Evolutionary conservation across 2,888 invertebrate species (phyloP).

Genomic region (Tupiocoris notatus): DNA sequence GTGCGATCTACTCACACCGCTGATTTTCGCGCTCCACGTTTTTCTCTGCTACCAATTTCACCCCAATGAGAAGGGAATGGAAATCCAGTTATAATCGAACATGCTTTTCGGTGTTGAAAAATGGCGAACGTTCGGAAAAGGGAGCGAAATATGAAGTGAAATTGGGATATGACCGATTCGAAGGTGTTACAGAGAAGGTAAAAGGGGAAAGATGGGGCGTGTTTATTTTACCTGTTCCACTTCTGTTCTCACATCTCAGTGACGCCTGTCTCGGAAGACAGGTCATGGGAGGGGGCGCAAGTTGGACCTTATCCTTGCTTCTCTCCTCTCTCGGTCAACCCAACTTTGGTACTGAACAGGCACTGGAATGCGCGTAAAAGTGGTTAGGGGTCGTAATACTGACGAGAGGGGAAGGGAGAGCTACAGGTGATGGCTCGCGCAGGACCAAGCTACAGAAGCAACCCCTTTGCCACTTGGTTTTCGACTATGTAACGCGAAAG

Average conservation of each 20-base stretch:
- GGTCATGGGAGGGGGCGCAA: neutral
- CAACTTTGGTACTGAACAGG: conserved; percentile 21
- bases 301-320: neutral
- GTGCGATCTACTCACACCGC: too few species aligned
- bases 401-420: neutral
- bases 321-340: neutral
- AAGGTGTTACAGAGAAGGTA: too few species aligned
- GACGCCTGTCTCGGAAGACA: neutral
- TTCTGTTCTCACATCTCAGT: neutral
- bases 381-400: neutral
- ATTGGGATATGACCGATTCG: too few species aligned
- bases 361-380: conserved; percentile 38
- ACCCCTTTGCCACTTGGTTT: neutral
- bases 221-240: neutral
- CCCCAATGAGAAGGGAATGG: too few species aligned
- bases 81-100: too few species aligned
- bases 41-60: too few species aligned
- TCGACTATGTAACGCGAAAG: too few species aligned
- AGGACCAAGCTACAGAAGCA: neutral
- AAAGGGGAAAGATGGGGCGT: too few species aligned
- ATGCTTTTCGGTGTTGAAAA: too few species aligned
- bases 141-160: too few species aligned
- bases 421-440: neutral
- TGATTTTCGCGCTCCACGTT: too few species aligned
- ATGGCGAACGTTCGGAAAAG: too few species aligned